A percentile compares a stretch with the other conserved stretches of the same genome.
phyloP scores from a whole-genome alignment of 1,140 invertebrate genomes.

The Euglossa dilemma region DNA sequence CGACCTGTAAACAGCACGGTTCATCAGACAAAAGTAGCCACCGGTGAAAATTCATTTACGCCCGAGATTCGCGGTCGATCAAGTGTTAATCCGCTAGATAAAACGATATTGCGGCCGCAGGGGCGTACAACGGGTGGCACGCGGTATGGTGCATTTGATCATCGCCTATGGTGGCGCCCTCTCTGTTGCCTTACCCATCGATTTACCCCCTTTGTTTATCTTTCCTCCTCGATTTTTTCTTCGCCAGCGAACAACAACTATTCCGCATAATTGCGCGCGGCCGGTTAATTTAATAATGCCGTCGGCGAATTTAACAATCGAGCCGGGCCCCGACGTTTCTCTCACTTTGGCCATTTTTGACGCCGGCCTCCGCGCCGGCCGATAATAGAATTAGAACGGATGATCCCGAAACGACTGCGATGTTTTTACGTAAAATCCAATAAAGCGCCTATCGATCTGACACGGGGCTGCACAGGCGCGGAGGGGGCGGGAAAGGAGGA shows the following conservation, averaged over 20 bases:
- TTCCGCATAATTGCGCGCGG: constrained; percentile 52
- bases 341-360: constrained; percentile 22
- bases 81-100: constrained; percentile 33
- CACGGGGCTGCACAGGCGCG: not conserved
- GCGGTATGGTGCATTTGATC: not conserved
- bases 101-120: not conserved
- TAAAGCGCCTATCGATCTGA: constrained; percentile 27
- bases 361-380: not conserved
- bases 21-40: constrained; percentile 31
- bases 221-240: not conserved
- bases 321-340: not conserved
- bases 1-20: not conserved
- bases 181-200: not conserved
- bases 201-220: constrained; percentile 20
- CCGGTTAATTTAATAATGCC: constrained; percentile 59
- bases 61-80: constrained; percentile 19
- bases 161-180: not conserved
- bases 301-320: constrained; percentile 28
- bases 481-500: not conserved
- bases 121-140: too few species aligned
- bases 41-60: constrained; percentile 23
- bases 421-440: constrained; percentile 40
- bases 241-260: constrained; percentile 31
- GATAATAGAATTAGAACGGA: constrained; percentile 61
- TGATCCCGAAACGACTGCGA: constrained; percentile 50